These are phyloP conservation scores for Halcyon chelicuti DNA, from an alignment of 2,797 vertebrate genomes.

Conservation along the genomic window DNA sequence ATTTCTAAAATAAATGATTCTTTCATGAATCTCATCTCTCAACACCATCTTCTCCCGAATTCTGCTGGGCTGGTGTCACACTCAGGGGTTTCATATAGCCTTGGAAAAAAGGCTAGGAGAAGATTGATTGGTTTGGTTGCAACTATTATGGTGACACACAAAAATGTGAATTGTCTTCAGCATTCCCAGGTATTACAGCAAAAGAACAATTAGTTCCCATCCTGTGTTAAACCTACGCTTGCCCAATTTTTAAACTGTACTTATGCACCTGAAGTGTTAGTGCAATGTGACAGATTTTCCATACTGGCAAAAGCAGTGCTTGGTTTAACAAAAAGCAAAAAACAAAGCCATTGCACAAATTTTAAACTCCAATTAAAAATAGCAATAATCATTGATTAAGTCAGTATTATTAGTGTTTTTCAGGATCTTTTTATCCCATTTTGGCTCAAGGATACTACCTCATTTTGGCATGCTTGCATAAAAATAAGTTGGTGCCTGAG, in stretches of 20 bases:
- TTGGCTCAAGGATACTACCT: constrained; percentile 27
- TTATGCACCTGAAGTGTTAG: not conserved
- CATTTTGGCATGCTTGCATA: constrained; percentile 23
- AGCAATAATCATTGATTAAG: constrained; percentile 30
- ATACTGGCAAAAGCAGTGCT: not conserved
- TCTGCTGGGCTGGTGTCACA: not conserved
- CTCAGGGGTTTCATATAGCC: not conserved
- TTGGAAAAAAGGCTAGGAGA: not conserved
- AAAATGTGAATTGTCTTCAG: not conserved
- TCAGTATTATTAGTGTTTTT: constrained; percentile 36
- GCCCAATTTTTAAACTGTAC: not conserved
- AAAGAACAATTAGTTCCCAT: not conserved
- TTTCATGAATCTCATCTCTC: not conserved
- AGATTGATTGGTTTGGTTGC: not conserved
- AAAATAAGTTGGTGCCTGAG: not conserved
- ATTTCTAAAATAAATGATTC: not conserved
- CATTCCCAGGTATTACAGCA: not conserved
- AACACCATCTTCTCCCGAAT: not conserved
- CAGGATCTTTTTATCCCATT: not conserved
- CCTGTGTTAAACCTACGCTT: not conserved
- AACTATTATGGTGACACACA: not conserved
- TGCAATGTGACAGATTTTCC: not conserved
- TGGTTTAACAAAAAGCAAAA: not conserved
- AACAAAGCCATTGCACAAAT: not conserved
- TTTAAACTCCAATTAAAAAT: constrained; percentile 14